Base-by-base conservation (phyloP, 2,797 vertebrate species). In the Staurois parvus region DNA sequence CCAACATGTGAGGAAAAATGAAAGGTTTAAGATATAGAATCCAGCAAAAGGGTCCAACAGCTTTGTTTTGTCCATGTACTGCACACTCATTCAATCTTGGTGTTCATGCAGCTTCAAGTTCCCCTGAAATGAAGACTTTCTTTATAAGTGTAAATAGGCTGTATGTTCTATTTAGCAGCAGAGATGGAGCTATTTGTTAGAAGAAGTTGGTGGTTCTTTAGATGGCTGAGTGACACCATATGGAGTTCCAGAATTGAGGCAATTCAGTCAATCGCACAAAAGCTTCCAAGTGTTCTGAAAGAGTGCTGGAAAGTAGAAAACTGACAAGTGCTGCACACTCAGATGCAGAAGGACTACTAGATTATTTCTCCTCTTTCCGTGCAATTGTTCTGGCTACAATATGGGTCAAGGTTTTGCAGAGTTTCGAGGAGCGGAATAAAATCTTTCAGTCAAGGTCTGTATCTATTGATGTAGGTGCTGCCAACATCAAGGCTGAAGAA, bases 61-160 rank as follows among this genome's bases (percentile, higher is more conserved):
- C 56, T 34, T 62, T 77, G 24, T 64, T 77, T 77, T 77, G 52
- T 24, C 29, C 75, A 10, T 64, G 52, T 77, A 52, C 75, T 24
- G 52, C 52, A 17, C 48, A 62, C 12, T 76, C 28, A 0, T 76
- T 59, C 19, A 76, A 76, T 30, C 74, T 76, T 76, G 74, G 74
- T 30, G 74, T 76, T 17, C 48, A 76, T 32, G 45, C 30, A 77
- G 52, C 75, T 32, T 34, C 52, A 21, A 37, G 59, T n/a, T 79
- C 62, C 12, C 7, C 40, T 28, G 77, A 69, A 28, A 26, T 69
- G 11, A 79, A 42, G 24, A 48, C 15, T 6, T 40, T 24, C 75
- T 83, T 76, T 83, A 52, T 30, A 34, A 62, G 52, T 74, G 68
- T 73, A n/a, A 75, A 83, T 59, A 19, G 48, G 3, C 21, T 73